Conservation (phyloP, 2,888 invertebrate genomes). For the Syrista parreyssii region DNA sequence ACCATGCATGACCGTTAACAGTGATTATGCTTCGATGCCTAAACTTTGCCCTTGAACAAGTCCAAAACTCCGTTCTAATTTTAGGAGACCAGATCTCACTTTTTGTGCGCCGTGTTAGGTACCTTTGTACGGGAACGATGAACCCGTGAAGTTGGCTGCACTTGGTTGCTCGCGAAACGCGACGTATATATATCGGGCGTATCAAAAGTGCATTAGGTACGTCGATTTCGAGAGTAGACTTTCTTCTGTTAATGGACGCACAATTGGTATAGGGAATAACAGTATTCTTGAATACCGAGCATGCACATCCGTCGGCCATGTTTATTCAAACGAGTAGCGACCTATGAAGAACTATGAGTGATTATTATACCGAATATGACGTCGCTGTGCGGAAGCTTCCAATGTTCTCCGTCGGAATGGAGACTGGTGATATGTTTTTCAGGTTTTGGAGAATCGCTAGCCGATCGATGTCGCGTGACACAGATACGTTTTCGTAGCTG, state of each 20-base stretch:
- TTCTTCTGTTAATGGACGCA: background rate
- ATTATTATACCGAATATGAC: background rate
- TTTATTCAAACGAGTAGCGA: background rate
- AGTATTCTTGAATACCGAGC: background rate
- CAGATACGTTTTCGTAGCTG: background rate
- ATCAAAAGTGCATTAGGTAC: background rate
- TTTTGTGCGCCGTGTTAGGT: background rate
- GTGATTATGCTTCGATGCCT: too few species aligned
- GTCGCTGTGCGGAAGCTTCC: background rate
- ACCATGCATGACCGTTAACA: too few species aligned
- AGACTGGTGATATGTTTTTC: background rate
- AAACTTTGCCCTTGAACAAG: too few species aligned
- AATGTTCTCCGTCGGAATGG: background rate
- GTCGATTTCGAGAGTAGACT: background rate
- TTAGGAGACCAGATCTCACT: background rate
- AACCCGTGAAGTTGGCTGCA: background rate
- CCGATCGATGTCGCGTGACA: background rate
- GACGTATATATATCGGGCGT: background rate
- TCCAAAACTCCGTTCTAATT: too few species aligned
- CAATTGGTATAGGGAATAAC: background rate
- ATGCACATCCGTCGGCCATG: background rate
- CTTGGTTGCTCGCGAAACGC: background rate
- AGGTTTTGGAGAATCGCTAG: background rate
- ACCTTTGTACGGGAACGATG: background rate
- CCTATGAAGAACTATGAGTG: background rate